These are phyloP conservation scores for Paguma larvata DNA, from an alignment of 2,797 vertebrate species.

Conservation along the genomic window DNA sequence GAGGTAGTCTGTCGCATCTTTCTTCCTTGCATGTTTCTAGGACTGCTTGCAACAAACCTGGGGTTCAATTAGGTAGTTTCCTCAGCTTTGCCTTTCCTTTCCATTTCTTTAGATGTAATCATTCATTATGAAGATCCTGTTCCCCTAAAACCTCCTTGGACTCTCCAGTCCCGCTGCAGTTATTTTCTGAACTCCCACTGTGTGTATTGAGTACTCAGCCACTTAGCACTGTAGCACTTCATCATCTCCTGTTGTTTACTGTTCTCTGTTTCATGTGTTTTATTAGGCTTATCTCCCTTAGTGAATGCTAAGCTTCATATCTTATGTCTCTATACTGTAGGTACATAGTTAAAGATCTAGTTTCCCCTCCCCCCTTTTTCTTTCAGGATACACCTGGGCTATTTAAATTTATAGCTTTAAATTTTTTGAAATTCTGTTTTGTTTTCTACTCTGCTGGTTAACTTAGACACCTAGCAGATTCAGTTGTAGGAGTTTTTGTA, in stretches of 20 bases:
- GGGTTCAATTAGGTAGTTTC: neutral
- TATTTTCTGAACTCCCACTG: neutral
- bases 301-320: conserved; percentile 33
- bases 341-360: conserved; percentile 31
- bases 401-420: conserved; percentile 50
- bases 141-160: neutral
- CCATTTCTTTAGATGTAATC: neutral
- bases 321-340: neutral
- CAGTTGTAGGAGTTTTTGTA: conserved; percentile 7
- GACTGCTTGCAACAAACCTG: neutral
- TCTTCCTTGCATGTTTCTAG: neutral
- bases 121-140: neutral
- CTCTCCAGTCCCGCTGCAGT: neutral
- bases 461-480: conserved; percentile 12
- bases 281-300: neutral
- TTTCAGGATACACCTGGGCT: neutral
- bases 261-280: neutral
- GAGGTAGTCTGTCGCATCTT: neutral
- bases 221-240: neutral
- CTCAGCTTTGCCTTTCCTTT: neutral
- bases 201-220: neutral
- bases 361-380: neutral
- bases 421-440: conserved; percentile 5
- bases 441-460: neutral
- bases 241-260: neutral